A percentile compares a stretch with the other conserved stretches of the same genome.
phyloP scores from a whole-genome alignment of 1,140 invertebrate species.

The Drosophila yakuba region DNA sequence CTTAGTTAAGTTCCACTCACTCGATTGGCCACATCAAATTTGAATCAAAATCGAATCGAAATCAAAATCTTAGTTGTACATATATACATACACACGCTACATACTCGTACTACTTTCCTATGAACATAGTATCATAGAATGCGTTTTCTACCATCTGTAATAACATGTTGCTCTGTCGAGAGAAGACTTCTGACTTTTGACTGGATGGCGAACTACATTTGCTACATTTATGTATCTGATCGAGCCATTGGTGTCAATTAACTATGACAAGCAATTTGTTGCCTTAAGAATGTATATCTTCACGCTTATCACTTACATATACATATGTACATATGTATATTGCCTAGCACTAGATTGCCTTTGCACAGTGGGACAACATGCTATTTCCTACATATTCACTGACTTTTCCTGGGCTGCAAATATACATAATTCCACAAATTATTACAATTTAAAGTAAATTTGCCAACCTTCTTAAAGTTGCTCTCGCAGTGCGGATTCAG shows the following conservation, averaged over 20 bases:
- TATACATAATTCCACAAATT: too few relatives aligned
- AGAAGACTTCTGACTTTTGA: conserved; percentile 18
- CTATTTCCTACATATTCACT: not conserved
- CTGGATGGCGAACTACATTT: conserved; percentile 24
- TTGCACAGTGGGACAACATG: conserved; percentile 10
- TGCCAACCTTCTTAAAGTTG: not conserved
- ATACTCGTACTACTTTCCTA: conserved; percentile 4
- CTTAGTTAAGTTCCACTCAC: conserved; percentile 16
- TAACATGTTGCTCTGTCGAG: conserved; percentile 51
- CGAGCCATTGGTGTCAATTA: conserved; percentile 60
- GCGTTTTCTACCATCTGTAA: conserved; percentile 5
- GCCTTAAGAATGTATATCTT: conserved; percentile 34
- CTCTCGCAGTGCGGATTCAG: conserved; percentile 24
- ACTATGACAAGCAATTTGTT: conserved; percentile 58
- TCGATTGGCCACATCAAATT: conserved; percentile 18
- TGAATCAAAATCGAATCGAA: not conserved
- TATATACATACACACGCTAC: not conserved
- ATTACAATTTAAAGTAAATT: too few relatives aligned
- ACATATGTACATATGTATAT: conserved; percentile 11
- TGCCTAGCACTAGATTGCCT: not conserved
- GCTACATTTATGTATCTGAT: conserved; percentile 39
- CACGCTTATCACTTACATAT: not conserved
- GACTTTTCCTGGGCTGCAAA: not conserved
- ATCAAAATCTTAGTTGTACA: conserved; percentile 38
- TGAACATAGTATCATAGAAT: conserved; percentile 12